Evolutionary conservation across 37 sponge, comb jelly and placozoan genomes (phyloP).

Genomic region (Chondrilla cf. caribensis): DNA sequence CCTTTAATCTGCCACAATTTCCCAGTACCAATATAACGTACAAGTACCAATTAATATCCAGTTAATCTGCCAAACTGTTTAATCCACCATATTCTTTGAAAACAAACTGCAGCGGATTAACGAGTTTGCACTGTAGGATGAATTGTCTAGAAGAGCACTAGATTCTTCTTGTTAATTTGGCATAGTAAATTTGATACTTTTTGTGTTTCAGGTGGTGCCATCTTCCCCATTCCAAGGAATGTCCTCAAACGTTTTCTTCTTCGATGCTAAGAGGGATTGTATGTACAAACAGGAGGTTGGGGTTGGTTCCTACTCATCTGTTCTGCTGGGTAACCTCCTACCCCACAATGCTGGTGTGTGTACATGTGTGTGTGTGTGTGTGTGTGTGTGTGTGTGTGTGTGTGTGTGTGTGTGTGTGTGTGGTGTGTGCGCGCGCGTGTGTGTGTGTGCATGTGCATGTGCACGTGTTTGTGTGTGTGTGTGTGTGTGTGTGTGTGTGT

Average conservation of each 20-base stretch:
- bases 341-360: neutral
- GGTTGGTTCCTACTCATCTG: neutral
- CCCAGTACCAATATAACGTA: too few relatives aligned
- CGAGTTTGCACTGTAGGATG: too few relatives aligned
- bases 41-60: too few relatives aligned
- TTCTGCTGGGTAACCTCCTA: neutral
- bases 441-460: neutral
- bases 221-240: neutral
- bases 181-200: too few relatives aligned
- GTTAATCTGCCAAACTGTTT: too few relatives aligned
- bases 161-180: too few relatives aligned
- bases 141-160: too few relatives aligned
- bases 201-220: neutral
- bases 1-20: too few relatives aligned
- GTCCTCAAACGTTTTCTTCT: neutral
- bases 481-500: slow-evolving; percentile 3
- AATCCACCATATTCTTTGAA: too few relatives aligned
- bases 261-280: neutral
- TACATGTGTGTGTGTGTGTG: neutral
- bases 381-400: slow-evolving; percentile 11
- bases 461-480: neutral
- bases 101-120: too few relatives aligned
- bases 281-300: neutral
- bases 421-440: neutral
- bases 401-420: neutral